These are phyloP conservation scores for Orthosia cruda DNA, from an alignment of 2,888 invertebrate genomes.

Conservation along the genomic window DNA sequence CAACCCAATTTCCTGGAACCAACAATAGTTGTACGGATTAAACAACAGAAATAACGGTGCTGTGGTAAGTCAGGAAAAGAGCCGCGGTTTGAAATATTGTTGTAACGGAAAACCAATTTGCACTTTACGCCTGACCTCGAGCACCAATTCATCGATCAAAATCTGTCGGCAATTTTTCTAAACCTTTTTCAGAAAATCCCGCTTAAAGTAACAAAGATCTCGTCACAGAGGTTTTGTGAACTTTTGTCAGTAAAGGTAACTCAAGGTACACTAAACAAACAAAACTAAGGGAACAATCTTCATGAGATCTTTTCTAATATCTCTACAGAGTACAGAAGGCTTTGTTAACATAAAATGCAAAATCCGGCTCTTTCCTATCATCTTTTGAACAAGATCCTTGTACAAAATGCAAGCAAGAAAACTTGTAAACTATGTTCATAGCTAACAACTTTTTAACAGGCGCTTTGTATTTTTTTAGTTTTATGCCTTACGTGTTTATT, in stretches of 20 bases:
- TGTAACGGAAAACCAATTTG: conserved; percentile 16
- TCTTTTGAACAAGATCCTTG: conserved; percentile 39
- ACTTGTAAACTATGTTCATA: conserved; percentile 46
- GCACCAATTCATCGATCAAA: no score
- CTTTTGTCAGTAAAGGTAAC: no score
- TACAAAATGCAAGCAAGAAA: conserved; percentile 44
- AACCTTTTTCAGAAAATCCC: no score
- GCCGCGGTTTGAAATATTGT: neutral
- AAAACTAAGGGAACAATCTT: no score
- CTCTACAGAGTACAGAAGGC: no score
- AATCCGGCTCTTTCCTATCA: conserved; percentile 37
- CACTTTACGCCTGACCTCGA: no score
- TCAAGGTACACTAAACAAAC: no score
- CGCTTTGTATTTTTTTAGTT: conserved; percentile 42
- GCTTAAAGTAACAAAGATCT: no score
- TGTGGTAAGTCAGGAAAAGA: neutral
- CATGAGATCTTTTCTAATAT: no score
- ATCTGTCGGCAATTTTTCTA: no score
- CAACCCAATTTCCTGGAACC: neutral
- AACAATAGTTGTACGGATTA: neutral
- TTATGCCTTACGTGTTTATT: conserved; percentile 4
- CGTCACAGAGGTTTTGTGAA: no score
- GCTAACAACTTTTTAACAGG: conserved; percentile 58
- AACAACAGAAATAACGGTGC: neutral
- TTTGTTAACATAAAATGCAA: no score